These are phyloP conservation scores for Eupithecia centaureata DNA, from an alignment of 2,888 invertebrate genomes.

Conservation along the genomic window DNA sequence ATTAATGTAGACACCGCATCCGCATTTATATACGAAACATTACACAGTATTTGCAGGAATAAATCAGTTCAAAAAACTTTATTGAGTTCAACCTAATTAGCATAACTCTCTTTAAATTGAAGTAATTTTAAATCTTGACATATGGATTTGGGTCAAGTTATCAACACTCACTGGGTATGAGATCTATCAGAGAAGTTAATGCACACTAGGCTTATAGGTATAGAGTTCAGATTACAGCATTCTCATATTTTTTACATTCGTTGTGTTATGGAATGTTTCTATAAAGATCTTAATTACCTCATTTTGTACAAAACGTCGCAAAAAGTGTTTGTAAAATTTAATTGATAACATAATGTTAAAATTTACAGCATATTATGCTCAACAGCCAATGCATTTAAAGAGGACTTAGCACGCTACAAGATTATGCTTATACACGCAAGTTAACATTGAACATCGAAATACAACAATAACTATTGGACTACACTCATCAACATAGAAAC, in stretches of 20 bases:
- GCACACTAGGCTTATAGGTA: conserved; percentile 18
- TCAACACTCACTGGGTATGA: neutral
- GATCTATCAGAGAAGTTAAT: conserved; percentile 11
- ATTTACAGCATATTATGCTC: conserved; percentile 5
- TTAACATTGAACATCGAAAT: conserved; percentile 10
- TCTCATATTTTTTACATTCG: neutral
- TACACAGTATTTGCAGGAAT: neutral
- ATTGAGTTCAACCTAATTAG: neutral
- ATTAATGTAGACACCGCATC: neutral
- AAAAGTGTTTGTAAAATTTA: conserved; percentile 7
- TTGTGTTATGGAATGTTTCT: conserved; percentile 27
- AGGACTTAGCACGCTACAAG: neutral
- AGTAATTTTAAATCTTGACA: neutral
- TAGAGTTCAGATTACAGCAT: neutral
- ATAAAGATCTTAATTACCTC: conserved; percentile 28
- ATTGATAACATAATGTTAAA: conserved; percentile 7
- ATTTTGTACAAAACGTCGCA: conserved; percentile 23
- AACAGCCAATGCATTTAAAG: conserved; percentile 8
- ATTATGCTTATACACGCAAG: conserved; percentile 5
- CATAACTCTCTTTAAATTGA: neutral
- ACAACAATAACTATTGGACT: conserved; percentile 11
- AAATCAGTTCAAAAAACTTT: neutral
- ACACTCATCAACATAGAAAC: conserved; percentile 13
- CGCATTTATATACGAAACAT: neutral
- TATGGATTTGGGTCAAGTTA: neutral